Conservation (phyloP, 2,888 invertebrate genomes). For the Apomyelois bistriatella region DNA sequence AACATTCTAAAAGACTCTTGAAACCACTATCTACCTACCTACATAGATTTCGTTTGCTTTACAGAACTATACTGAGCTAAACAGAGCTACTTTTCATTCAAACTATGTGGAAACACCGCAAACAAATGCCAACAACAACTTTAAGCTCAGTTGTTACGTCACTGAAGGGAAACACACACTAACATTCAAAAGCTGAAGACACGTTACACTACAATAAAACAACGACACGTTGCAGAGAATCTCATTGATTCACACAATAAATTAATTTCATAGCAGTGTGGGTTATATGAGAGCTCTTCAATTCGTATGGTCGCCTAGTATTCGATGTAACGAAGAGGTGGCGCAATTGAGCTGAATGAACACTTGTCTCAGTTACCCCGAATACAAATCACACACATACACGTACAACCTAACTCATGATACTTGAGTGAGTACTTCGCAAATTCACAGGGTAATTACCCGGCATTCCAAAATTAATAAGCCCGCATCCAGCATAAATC, state of each 20-base stretch:
- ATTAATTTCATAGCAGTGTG: constrained; percentile 35
- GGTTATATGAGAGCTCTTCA: constrained; percentile 39
- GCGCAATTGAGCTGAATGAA: constrained; percentile 49
- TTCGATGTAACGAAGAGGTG: constrained; percentile 64
- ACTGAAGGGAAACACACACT: constrained; percentile 42
- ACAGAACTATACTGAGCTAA: constrained; percentile 45
- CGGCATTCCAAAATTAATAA: constrained; percentile 74
- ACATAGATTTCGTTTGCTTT: constrained; percentile 46
- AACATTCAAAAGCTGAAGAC: constrained; percentile 20
- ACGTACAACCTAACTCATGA: constrained; percentile 53
- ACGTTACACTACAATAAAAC: constrained; percentile 9
- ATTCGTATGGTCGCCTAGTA: constrained; percentile 53
- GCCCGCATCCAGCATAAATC: constrained; percentile 62
- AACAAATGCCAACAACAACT: constrained; percentile 44
- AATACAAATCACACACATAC: constrained; percentile 46
- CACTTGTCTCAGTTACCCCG: constrained; percentile 53
- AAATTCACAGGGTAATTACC: constrained; percentile 75
- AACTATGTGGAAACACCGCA: constrained; percentile 55
- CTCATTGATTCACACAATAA: constrained; percentile 31
- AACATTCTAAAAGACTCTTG: constrained; percentile 35
- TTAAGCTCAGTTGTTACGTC: constrained; percentile 51
- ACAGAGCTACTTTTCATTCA: constrained; percentile 60
- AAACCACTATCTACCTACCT: constrained; percentile 44
- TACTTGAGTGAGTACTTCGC: constrained; percentile 66
- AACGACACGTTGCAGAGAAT: neutral